These are phyloP conservation scores for Pseudomyrmex flavicornis DNA, from an alignment of 1,140 invertebrate genomes.

Conservation along the genomic window DNA sequence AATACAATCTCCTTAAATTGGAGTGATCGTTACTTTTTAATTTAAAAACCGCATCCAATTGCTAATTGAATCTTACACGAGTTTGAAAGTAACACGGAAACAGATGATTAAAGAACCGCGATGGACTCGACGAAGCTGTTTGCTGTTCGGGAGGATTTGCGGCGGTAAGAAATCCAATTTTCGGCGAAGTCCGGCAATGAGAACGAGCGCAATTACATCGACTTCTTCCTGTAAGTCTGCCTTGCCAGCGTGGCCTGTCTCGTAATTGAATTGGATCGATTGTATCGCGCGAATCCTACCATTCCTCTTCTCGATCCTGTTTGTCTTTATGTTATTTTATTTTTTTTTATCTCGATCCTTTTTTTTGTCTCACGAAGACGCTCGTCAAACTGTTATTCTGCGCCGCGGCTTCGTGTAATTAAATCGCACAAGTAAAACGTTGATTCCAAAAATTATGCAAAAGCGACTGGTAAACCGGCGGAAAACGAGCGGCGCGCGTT, in stretches of 20 bases:
- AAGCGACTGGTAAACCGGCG: constrained; percentile 34
- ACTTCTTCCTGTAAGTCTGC: constrained; percentile 52
- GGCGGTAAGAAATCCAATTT: constrained; percentile 57
- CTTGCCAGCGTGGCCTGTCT: constrained; percentile 34
- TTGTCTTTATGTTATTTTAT: neutral
- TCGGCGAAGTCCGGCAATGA: constrained; percentile 12
- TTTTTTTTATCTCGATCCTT: neutral
- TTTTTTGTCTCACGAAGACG: constrained; percentile 6
- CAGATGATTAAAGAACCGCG: constrained; percentile 36
- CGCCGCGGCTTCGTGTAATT: constrained; percentile 23
- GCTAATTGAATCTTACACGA: neutral
- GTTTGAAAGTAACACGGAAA: constrained; percentile 4
- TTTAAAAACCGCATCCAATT: neutral
- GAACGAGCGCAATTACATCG: constrained; percentile 63
- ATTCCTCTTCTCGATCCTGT: neutral
- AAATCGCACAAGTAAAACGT: constrained; percentile 30
- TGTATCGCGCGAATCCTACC: constrained; percentile 57
- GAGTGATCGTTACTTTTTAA: too few relatives aligned
- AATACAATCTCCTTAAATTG: neutral
- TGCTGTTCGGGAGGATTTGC: constrained; percentile 14
- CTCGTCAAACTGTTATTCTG: constrained; percentile 38
- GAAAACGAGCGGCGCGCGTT: constrained; percentile 25
- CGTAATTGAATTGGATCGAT: constrained; percentile 69
- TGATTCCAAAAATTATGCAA: constrained; percentile 46
- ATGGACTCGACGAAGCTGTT: constrained; percentile 20